Evolutionary conservation across 1,140 invertebrate species (phyloP), one percentile per base, ranked within the genome.

Genomic region (Pissodes strobi): DNA sequence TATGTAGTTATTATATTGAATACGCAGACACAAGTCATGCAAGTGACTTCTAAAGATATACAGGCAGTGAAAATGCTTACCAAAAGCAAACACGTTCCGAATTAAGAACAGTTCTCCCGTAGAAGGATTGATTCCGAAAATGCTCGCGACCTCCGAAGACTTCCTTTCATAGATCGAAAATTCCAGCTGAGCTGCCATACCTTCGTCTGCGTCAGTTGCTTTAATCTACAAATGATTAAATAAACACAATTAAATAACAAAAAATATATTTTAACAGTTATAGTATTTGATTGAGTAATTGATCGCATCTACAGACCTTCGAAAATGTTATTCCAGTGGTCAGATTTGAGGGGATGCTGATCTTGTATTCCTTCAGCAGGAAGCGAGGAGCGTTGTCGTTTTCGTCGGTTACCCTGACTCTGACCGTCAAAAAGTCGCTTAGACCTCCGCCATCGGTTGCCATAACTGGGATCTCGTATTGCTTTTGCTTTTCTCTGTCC

Each of bases 351-450:
- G 85, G 83, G 48, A 92, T 86, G 23, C 87, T 86, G 2, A 85
- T 86, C 78, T 90, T 90, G 72, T 94, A 94, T 77, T 94, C 91
- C 48, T 84, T 85, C 12, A 91, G 77, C 23, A 86, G 79, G 79
- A 97, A 98, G 43, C 81, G 78, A 0, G 95, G 95, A 43, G 86
- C 78, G 79, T 96, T 93, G 74, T 97, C 95, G 80, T 97, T 97
- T 52, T 87, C 84, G 80, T 97, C 94, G 2, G 79, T 80, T 6
- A 97, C 86, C 69, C 84, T 86, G 6, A 97, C 87, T 70, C 89
- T 81, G 3, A 97, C 85, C 5, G 85, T 86, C 1, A 91, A 84
- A 76, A 92, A 94, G 2, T 88, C 90, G 46, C 88, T 87, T 74
- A 87, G 85, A 3, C 91, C 90, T 39, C 94, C 94, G 45, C 88